Percentiles rank a stretch among this genome's conserved stretches.
phyloP scores from a whole-genome alignment of 1,140 invertebrate genomes.

The Pteromalus puparum region DNA sequence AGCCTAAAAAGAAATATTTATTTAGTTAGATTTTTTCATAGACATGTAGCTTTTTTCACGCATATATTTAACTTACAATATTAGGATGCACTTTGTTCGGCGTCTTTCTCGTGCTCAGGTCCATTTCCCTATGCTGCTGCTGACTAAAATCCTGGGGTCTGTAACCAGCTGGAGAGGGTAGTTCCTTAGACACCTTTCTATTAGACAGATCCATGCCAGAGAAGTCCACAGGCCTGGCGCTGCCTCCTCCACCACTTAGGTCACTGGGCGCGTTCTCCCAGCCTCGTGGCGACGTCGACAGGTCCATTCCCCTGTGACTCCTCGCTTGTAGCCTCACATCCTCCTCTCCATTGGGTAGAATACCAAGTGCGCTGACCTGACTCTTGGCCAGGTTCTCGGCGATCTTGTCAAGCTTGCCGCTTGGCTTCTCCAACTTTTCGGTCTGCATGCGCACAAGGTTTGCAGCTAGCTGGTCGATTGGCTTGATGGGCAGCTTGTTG shows the following conservation, averaged over 20 bases:
- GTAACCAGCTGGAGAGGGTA: constrained; percentile 60
- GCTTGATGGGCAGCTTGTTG: constrained; percentile 67
- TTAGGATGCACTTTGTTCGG: constrained; percentile 61
- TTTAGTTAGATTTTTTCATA: neutral
- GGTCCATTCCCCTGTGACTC: constrained; percentile 66
- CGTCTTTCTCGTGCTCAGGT: constrained; percentile 69
- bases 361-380: constrained; percentile 52
- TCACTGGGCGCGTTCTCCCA: constrained; percentile 65
- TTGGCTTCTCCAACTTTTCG: constrained; percentile 70
- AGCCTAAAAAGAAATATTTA: constrained; percentile 15
- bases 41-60: neutral
- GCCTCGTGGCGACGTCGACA: constrained; percentile 65
- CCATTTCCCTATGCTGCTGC: constrained; percentile 70
- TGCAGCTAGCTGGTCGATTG: constrained; percentile 70
- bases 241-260: constrained; percentile 11
- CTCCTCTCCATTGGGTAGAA: constrained; percentile 62
- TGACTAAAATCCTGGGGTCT: constrained; percentile 64
- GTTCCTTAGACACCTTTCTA: constrained; percentile 63
- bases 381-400: constrained; percentile 70
- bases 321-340: constrained; percentile 56
- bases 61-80: constrained; percentile 39
- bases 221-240: constrained; percentile 66
- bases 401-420: constrained; percentile 71
- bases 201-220: constrained; percentile 73
- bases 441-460: constrained; percentile 70